Base-by-base conservation (phyloP, 2,888 invertebrate species). In the Chalcis sispes region DNA sequence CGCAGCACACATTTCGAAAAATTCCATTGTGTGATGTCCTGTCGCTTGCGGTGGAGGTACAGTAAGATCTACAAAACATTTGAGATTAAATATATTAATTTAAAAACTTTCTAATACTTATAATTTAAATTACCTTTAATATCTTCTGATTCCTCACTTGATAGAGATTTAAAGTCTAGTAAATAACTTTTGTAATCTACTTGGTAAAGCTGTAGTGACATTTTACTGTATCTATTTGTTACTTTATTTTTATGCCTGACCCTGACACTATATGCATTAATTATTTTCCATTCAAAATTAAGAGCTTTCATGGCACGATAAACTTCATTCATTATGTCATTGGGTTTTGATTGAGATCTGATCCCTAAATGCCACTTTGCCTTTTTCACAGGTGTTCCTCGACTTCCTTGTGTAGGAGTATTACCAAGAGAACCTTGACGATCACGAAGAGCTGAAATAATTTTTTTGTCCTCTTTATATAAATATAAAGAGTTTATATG, bases 331-430 rank as follows among this genome's bases (percentile, higher is more conserved):
- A 99, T 99, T 70, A 99, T 99, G 89, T 99, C 99, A 87, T 97
- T 97, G 0, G 99, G 99, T 88, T 98, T 98, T 88, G 98, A 98
- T 89, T 99, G 99, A 4, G 99, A 99, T 71, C 99, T 91, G 83
- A 99, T 99, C 72, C 98, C 99, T 82, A 99, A 90, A 91, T 99
- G 99, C 99, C 99, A 99, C 86, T 99, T 99, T 7, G 99, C 98
- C 79, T 98, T 92, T 89, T 98, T 98, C 5, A 96, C 94, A 62
- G 95, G 95, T 32, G 94, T 94, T 52, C 94, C 93, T 23, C 90
- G 88, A 36, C 89, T 88, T 75, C 90, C 90, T 65, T 83, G 80
- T 0, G 82, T 80, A 15, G 84, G 81, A 29, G 82, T 79, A 54
- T 81, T 85, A 15, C 77, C 81, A 3, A 77, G 85, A 18, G 88